Percentiles rank a stretch among this genome's conserved stretches.
Conservation (phyloP, 2,888 invertebrate species). For the Anagyrus pseudococci region DNA sequence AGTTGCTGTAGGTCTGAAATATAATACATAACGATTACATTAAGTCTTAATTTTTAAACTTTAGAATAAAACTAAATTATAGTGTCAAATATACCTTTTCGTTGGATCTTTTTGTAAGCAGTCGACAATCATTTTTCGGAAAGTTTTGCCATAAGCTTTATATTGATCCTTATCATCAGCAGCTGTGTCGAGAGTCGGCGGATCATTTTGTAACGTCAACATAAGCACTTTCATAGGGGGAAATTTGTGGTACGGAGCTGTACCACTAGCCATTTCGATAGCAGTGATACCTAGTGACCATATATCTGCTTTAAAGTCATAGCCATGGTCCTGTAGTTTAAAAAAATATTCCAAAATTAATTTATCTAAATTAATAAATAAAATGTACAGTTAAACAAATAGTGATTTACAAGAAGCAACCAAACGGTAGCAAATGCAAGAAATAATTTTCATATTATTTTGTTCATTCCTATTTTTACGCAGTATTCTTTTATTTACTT, state of each 20-base stretch:
- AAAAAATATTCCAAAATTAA: neutral
- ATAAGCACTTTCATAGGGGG: slow-evolving; percentile 99
- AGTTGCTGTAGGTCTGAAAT: slow-evolving; percentile 83
- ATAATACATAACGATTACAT: slow-evolving; percentile 4
- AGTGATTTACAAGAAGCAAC: neutral
- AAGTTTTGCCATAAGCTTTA: slow-evolving; percentile 96
- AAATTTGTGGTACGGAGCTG: slow-evolving; percentile 98
- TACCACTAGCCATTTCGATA: slow-evolving; percentile 98
- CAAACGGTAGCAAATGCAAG: no score
- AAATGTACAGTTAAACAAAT: neutral
- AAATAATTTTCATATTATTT: no score
- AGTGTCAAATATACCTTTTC: slow-evolving; percentile 67
- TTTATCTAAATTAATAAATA: slow-evolving; percentile 1
- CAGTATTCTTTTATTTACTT: no score
- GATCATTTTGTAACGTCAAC: slow-evolving; percentile 97
- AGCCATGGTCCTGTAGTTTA: slow-evolving; percentile 81
- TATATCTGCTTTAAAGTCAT: slow-evolving; percentile 96
- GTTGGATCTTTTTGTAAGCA: slow-evolving; percentile 96
- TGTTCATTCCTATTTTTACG: no score
- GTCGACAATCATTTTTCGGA: slow-evolving; percentile 95
- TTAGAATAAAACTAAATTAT: neutral
- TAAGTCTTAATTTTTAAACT: neutral
- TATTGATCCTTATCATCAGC: slow-evolving; percentile 98
- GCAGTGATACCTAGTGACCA: slow-evolving; percentile 97
- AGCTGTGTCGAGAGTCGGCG: slow-evolving; percentile 93